A percentile compares a stretch with the other conserved stretches of the same genome.
Conservation (phyloP, 2,797 vertebrate species). For the Arremon aurantiirostris region DNA sequence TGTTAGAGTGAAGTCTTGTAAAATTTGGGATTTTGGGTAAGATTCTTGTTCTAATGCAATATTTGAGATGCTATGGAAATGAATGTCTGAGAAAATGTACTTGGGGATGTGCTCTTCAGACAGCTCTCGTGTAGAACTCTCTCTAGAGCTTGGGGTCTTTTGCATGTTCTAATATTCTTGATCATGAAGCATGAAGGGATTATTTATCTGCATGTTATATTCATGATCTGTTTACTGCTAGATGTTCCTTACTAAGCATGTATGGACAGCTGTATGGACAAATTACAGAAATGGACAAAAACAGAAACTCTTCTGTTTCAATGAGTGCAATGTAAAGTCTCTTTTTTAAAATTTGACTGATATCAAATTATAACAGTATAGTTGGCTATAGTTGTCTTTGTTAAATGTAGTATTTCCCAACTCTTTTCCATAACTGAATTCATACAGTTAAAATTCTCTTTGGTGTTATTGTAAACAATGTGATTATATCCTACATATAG, state of each 20-base stretch:
- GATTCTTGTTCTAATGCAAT: background rate
- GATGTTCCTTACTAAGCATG: background rate
- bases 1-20: background rate
- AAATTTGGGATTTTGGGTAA: background rate
- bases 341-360: background rate
- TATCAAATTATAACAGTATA: background rate
- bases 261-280: background rate
- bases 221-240: background rate
- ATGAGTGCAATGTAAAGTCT: background rate
- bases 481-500: slow-evolving; percentile 69
- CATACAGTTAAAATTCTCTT: background rate
- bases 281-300: background rate
- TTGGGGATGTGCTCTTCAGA: background rate
- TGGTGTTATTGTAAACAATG: background rate
- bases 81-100: background rate
- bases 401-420: background rate
- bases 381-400: background rate
- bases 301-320: background rate
- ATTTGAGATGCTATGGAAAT: background rate
- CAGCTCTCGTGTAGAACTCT: background rate
- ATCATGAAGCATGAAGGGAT: background rate
- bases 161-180: background rate
- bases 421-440: background rate
- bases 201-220: background rate
- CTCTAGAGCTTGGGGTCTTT: background rate